These are phyloP conservation scores for Oikopleura albicans DNA, from an alignment of 23 tunicate species.

Conservation along the genomic window DNA sequence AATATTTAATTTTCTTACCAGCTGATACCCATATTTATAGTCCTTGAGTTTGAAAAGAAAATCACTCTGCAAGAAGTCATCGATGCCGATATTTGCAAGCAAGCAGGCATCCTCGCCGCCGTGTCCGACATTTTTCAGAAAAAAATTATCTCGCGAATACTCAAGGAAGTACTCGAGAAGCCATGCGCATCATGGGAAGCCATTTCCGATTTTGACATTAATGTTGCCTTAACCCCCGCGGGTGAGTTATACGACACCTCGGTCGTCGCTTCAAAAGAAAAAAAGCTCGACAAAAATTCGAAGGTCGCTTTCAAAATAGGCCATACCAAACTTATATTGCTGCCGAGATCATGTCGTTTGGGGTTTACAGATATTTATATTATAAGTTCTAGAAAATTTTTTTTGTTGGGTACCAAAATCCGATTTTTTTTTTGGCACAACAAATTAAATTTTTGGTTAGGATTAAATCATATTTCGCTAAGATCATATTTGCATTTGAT, in stretches of 20 bases:
- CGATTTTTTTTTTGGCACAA: too few species aligned
- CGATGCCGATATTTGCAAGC: not conserved
- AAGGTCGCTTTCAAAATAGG: too few species aligned
- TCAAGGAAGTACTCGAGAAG: not conserved
- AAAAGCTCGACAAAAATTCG: not conserved
- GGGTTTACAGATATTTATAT: too few species aligned
- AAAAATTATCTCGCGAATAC: not conserved
- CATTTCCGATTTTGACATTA: not conserved
- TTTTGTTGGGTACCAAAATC: too few species aligned
- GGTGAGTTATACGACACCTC: not conserved
- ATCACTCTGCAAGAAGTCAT: not conserved
- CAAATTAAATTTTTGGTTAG: too few species aligned
- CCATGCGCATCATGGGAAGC: not conserved
- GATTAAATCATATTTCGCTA: too few species aligned
- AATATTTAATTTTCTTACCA: too few species aligned
- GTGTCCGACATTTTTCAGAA: not conserved
- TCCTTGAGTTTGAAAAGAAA: not conserved
- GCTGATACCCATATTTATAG: too few species aligned
- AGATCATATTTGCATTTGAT: too few species aligned
- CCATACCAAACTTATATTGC: too few species aligned
- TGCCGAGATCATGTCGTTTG: too few species aligned
- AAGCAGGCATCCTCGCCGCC: not conserved
- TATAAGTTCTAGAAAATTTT: too few species aligned
- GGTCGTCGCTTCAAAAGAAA: not conserved
- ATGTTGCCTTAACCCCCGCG: not conserved